Percentiles rank a stretch among this genome's conserved stretches.
Evolutionary conservation across 2,888 invertebrate genomes (phyloP).

Genomic region (Mythimna loreyi): DNA sequence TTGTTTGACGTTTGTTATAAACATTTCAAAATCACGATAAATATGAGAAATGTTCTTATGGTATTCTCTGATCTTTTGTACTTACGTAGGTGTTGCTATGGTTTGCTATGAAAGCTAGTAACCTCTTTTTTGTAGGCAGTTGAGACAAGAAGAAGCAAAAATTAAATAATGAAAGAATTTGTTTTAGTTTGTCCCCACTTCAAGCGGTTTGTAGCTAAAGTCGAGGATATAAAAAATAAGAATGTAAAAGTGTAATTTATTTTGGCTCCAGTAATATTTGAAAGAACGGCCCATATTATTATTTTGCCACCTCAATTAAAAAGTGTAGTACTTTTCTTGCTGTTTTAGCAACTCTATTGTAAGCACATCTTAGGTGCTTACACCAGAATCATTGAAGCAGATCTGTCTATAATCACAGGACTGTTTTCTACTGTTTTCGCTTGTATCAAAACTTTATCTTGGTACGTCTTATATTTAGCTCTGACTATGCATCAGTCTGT

Average conservation of each 20-base stretch:
- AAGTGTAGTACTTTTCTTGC: no score
- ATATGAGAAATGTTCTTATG: slow-evolving; percentile 37
- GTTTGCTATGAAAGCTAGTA: background rate
- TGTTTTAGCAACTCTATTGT: no score
- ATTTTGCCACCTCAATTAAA: no score
- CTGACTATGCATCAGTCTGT: background rate
- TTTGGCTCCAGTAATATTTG: no score
- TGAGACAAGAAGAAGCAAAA: background rate
- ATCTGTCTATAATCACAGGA: background rate
- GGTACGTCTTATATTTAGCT: slow-evolving; percentile 10
- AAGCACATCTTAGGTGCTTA: background rate
- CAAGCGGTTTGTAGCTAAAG: background rate
- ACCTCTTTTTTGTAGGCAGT: background rate
- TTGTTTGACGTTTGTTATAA: slow-evolving; percentile 59
- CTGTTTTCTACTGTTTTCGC: background rate
- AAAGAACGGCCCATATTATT: no score
- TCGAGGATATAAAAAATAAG: background rate
- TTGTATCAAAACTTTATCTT: background rate
- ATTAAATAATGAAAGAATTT: background rate
- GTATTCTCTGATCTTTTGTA: slow-evolving; percentile 42
- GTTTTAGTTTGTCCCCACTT: no score
- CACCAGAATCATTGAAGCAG: background rate
- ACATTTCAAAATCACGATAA: slow-evolving; percentile 51
- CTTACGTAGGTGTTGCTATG: slow-evolving; percentile 9
- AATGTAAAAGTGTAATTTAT: background rate